phyloP scores from a whole-genome alignment of 1,140 invertebrate species.

The Drosophila neocordata region DNA sequence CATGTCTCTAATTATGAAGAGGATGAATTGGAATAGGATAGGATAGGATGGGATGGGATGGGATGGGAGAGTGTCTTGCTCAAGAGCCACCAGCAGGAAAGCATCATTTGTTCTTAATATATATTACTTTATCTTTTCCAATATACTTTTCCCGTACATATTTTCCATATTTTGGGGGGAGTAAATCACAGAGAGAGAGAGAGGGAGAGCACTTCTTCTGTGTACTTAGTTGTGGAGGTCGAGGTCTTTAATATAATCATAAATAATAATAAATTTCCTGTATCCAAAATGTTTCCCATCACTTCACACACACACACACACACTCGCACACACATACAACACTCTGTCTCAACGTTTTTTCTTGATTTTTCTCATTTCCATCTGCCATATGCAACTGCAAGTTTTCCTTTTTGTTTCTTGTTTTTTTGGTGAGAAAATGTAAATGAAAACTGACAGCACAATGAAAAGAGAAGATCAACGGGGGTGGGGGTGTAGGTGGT shows the following conservation, averaged over 20 bases:
- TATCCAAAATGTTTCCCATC: slow-evolving; percentile 73
- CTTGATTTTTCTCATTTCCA: slow-evolving; percentile 37
- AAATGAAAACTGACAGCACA: slow-evolving; percentile 70
- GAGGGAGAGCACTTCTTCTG: background rate
- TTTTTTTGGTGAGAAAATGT: slow-evolving; percentile 67
- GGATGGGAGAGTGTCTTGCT: slow-evolving; percentile 18
- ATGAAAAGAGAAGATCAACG: slow-evolving; percentile 28
- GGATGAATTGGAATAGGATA: too few relatives aligned
- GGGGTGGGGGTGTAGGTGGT: background rate
- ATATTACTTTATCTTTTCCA: slow-evolving; percentile 41
- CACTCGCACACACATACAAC: too few relatives aligned
- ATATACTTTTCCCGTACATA: slow-evolving; percentile 24
- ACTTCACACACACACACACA: slow-evolving; percentile 37
- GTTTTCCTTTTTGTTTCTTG: slow-evolving; percentile 60
- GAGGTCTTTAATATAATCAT: slow-evolving; percentile 59
- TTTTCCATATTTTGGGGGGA: background rate
- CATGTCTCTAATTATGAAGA: slow-evolving; percentile 72
- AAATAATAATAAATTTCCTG: slow-evolving; percentile 82
- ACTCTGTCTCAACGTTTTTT: too few relatives aligned
- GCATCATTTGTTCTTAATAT: background rate
- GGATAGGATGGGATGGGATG: too few relatives aligned
- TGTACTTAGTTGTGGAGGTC: slow-evolving; percentile 2
- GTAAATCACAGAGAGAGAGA: slow-evolving; percentile 19
- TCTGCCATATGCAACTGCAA: slow-evolving; percentile 66
- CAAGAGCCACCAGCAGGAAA: slow-evolving; percentile 54